Percentiles rank a stretch among this genome's conserved stretches.
phyloP scores from a whole-genome alignment of 2,797 vertebrate genomes.

The Coccyzus lansbergi region DNA sequence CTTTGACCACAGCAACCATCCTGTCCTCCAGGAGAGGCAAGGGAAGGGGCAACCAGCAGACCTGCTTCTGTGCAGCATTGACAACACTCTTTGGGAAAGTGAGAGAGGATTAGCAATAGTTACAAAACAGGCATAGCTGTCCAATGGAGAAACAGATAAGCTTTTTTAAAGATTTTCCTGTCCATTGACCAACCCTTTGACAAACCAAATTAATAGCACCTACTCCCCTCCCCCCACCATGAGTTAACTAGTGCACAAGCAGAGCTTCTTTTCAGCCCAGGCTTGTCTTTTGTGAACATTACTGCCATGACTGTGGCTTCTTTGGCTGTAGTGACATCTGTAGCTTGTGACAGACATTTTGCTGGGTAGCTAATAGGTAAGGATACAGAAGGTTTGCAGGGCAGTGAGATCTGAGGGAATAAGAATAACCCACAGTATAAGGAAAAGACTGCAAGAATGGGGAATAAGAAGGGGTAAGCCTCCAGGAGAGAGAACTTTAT shows the following conservation, averaged over 20 bases:
- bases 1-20: not conserved
- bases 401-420: not conserved
- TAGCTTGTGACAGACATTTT: not conserved
- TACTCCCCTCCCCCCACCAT: no score
- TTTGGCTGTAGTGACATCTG: not conserved
- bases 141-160: constrained; percentile 24
- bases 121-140: constrained; percentile 17
- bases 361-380: not conserved
- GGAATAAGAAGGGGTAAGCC: not conserved
- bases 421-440: not conserved
- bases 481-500: not conserved
- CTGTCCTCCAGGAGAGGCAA: not conserved
- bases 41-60: not conserved
- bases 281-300: not conserved
- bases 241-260: not conserved
- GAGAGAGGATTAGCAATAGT: constrained; percentile 11
- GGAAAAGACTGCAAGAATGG: not conserved
- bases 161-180: constrained; percentile 48
- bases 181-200: constrained; percentile 36
- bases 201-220: constrained; percentile 18
- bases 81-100: not conserved
- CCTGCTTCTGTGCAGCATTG: not conserved
- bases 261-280: not conserved
- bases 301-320: not conserved
- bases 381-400: not conserved